Base-by-base conservation (phyloP, 1,140 invertebrate species). In the Plectus sambesii region DNA sequence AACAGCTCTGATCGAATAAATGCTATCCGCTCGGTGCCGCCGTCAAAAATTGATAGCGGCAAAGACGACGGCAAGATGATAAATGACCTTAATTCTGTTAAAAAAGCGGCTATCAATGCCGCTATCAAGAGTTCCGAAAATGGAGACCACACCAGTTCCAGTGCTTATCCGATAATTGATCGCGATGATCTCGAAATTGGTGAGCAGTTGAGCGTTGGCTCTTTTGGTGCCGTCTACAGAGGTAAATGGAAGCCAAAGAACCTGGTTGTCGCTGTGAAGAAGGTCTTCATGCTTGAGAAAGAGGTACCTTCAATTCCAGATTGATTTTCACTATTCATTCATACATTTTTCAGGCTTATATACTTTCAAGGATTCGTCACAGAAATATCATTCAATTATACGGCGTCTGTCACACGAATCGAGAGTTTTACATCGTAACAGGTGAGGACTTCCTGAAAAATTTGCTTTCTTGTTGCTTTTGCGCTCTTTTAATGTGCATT, bases 281-380 rank as follows among this genome's bases (percentile, higher is more conserved):
- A 63, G 52, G 61, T 63, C 3, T 63, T 66, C 40, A 52, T 66
- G 57, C 45, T 63, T 23, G 60, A 63, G 23, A 64, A 65, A 56
- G 61, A 63, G 49, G 60, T 56, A 42, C 29, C 19, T 52, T 15
- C 25, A n/a, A 25, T 38, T 20, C 23, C 6, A 20, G 6, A 22
- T 38, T n/a, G n/a, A n/a, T n/a, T n/a, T n/a, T 19, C 23, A 19
- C 23, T 22, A 6, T 38, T 2, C 6, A 5, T 38, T 38, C 19
- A 20, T 20, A 38, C 12, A 20, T 4, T 19, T 49, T 45, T 47
- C 29, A 60, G 58, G 60, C 62, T 5, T 61, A 63, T 12, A 63
- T 63, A 42, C 42, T 63, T 12, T 63, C 61, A 20, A 60, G 62
- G 47, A 58, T 63, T 36, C 47, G 61, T 1, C 61, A 63, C 36